These are phyloP conservation scores for Diuraphis noxia DNA, from an alignment of 1,140 invertebrate species.

Conservation along the genomic window DNA sequence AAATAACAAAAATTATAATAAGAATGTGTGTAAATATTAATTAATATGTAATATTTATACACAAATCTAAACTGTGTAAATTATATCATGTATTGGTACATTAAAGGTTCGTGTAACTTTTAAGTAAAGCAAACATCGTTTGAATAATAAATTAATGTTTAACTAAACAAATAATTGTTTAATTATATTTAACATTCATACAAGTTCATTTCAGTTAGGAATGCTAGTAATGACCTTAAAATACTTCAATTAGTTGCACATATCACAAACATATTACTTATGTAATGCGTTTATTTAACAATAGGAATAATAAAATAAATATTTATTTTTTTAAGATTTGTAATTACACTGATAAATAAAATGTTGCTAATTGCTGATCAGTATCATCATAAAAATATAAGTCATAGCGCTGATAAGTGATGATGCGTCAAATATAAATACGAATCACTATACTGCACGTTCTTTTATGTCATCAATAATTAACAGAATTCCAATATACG, in stretches of 20 bases:
- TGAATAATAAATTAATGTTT: background rate
- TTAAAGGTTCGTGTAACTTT: no score
- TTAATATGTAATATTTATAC: background rate
- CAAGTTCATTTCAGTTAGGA: background rate
- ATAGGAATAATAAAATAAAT: background rate
- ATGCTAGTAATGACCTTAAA: background rate
- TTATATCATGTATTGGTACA: no score
- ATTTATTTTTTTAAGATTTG: background rate
- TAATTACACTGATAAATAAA: background rate
- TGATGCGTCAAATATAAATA: background rate
- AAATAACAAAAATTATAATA: background rate
- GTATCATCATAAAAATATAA: background rate
- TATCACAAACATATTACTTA: background rate
- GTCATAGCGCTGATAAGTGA: background rate
- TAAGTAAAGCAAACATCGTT: background rate
- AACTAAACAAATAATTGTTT: background rate
- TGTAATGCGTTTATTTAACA: background rate
- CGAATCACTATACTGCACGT: background rate
- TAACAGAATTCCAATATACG: background rate
- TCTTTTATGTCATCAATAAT: background rate
- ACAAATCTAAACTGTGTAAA: no score
- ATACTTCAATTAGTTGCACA: background rate
- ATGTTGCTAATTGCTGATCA: background rate
- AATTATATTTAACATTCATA: background rate
- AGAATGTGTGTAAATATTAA: background rate